Conservation (phyloP, 2,113 vertebrate species). For the Notothenia coriiceps region DNA sequence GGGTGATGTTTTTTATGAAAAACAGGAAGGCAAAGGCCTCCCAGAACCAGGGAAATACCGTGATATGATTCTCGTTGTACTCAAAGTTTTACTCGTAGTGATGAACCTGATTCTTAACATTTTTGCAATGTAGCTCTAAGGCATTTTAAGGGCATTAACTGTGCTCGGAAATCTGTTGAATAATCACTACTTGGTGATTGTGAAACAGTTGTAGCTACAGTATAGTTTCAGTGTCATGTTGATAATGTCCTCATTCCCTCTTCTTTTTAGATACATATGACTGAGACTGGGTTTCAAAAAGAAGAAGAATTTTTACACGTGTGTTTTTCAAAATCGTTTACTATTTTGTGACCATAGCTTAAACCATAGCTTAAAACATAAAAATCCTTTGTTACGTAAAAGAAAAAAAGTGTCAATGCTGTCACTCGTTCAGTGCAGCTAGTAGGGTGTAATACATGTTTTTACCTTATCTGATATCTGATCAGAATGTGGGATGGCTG, state of each 20-base stretch:
- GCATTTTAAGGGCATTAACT: neutral
- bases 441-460: neutral
- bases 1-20: constrained; percentile 7
- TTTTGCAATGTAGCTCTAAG: neutral
- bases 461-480: neutral
- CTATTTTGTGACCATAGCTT: neutral
- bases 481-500: neutral
- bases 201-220: neutral
- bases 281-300: neutral
- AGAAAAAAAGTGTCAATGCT: neutral
- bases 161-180: neutral
- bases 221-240: constrained; percentile 7
- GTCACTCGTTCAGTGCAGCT: neutral
- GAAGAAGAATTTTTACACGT: neutral
- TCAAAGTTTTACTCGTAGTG: constrained; percentile 22
- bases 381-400: neutral
- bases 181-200: neutral
- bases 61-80: constrained; percentile 12
- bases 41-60: neutral
- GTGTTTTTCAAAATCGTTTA: neutral
- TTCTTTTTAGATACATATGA: neutral
- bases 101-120: neutral
- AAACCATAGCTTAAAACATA: neutral
- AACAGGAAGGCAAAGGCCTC: constrained; percentile 38
- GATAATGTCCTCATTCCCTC: accelerated